Percentiles rank a stretch among this genome's conserved stretches.
Conservation (phyloP, 2,797 vertebrate genomes). For the Eospalax fontanierii region DNA sequence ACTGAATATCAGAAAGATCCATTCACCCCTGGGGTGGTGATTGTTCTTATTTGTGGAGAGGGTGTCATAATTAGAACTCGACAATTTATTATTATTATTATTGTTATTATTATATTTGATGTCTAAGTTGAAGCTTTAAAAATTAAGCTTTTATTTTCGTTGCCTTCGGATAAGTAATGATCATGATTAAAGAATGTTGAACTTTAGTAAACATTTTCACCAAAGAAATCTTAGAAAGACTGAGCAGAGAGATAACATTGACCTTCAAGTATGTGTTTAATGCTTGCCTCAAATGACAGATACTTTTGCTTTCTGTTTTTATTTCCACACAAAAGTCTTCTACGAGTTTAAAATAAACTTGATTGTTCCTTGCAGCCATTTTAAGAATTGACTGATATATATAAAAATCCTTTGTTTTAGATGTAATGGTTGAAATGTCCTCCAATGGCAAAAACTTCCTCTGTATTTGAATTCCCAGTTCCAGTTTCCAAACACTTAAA, state of each 20-base stretch:
- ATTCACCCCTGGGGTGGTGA: neutral
- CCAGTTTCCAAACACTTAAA: slow-evolving; percentile 24
- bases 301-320: neutral
- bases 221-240: neutral
- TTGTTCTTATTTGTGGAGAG: neutral
- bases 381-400: neutral
- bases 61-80: neutral
- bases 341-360: neutral
- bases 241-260: neutral
- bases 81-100: neutral
- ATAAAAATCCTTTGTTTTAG: neutral
- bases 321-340: slow-evolving; percentile 8
- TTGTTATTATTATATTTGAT: slow-evolving; percentile 5
- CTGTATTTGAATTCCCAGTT: slow-evolving; percentile 27
- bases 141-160: slow-evolving; percentile 48
- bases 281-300: neutral
- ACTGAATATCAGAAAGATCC: neutral
- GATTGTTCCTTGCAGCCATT: neutral
- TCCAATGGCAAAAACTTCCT: neutral
- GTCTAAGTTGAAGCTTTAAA: slow-evolving; percentile 43
- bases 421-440: slow-evolving; percentile 18
- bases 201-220: slow-evolving; percentile 4
- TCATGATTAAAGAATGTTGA: slow-evolving; percentile 20
- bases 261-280: neutral
- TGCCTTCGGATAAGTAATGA: slow-evolving; percentile 7